These are phyloP conservation scores for Hemiscyllium ocellatum DNA, from an alignment of 2,113 vertebrate species.

Conservation along the genomic window DNA sequence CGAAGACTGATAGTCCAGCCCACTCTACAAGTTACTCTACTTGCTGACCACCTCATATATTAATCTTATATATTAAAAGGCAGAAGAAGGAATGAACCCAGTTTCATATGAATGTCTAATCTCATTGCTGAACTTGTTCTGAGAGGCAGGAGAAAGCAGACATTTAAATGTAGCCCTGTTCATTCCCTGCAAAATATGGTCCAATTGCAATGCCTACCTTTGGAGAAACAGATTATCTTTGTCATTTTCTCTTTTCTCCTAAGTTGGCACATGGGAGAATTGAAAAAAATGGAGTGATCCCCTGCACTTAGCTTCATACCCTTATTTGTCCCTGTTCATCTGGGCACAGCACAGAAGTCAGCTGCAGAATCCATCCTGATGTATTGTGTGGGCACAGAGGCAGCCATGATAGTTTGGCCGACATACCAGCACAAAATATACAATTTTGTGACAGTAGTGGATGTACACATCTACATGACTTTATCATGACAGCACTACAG, in stretches of 20 bases:
- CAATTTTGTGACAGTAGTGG: neutral
- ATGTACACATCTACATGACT: neutral
- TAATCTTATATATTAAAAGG: neutral
- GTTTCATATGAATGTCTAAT: neutral
- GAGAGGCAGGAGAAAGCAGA: neutral
- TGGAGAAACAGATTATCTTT: neutral
- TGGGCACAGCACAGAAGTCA: neutral
- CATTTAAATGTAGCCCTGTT: neutral
- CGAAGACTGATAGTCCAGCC: neutral
- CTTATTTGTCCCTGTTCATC: neutral
- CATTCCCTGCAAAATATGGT: neutral
- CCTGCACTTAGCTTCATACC: neutral
- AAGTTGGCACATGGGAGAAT: neutral
- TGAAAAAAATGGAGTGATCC: neutral
- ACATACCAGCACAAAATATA: neutral
- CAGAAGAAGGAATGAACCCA: neutral
- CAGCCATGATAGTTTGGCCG: neutral
- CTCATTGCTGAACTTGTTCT: neutral
- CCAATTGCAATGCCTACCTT: neutral
- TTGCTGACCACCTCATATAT: too few species aligned
- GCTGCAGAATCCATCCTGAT: neutral
- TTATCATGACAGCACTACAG: neutral
- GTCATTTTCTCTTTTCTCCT: neutral
- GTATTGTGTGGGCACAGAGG: neutral
- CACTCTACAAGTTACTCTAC: neutral